phyloP scores from a whole-genome alignment of 1,140 invertebrate species.

The Megalonaias nervosa region DNA sequence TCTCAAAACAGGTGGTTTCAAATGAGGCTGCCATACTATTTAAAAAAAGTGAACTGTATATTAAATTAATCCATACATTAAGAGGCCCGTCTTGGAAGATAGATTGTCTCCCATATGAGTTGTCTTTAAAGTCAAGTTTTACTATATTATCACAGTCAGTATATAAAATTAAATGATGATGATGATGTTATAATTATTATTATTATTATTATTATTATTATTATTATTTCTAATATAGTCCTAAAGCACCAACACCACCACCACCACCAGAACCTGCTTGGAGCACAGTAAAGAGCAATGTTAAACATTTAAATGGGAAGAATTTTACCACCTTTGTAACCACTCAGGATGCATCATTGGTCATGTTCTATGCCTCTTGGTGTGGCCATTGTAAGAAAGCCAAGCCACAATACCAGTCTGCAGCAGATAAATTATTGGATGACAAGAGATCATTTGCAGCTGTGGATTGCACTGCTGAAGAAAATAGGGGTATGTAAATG shows the following conservation, averaged over 20 bases:
- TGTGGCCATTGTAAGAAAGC: slow-evolving; percentile 91
- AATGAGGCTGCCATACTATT: too few relatives aligned
- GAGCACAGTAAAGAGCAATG: slow-evolving; percentile 67
- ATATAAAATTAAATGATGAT: not conserved
- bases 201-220: not conserved
- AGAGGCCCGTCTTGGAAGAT: not conserved
- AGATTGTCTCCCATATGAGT: not conserved
- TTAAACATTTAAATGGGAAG: slow-evolving; percentile 74
- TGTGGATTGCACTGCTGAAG: slow-evolving; percentile 81
- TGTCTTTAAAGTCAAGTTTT: not conserved
- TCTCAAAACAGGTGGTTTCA: too few relatives aligned
- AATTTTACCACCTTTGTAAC: slow-evolving; percentile 72
- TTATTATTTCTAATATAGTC: slow-evolving; percentile 69
- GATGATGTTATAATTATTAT: not conserved
- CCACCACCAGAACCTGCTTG: slow-evolving; percentile 70
- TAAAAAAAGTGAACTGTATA: too few relatives aligned
- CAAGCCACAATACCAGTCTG: slow-evolving; percentile 85
- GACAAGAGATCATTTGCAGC: slow-evolving; percentile 79
- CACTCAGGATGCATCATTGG: slow-evolving; percentile 51
- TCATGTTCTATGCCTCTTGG: slow-evolving; percentile 74
- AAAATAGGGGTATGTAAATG: slow-evolving; percentile 66
- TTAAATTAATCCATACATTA: too few relatives aligned
- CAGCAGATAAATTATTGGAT: slow-evolving; percentile 79
- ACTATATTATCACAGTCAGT: not conserved
- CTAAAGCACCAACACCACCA: slow-evolving; percentile 63